These are phyloP conservation scores for Lochmaea capreae DNA, from an alignment of 2,888 invertebrate species.

Conservation along the genomic window DNA sequence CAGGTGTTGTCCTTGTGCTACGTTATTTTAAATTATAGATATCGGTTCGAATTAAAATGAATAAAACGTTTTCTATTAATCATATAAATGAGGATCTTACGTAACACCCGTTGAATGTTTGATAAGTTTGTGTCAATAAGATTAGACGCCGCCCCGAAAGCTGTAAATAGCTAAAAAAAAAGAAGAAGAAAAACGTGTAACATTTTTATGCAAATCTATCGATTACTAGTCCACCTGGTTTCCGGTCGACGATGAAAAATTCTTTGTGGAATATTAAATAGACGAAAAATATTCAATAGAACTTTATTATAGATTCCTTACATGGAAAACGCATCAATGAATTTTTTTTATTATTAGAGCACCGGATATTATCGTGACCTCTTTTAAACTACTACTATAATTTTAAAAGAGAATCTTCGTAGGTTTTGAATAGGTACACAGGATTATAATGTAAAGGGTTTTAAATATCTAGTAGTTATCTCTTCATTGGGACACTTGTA, in stretches of 20 bases:
- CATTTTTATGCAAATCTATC: slow-evolving; percentile 47
- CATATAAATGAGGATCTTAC: neutral
- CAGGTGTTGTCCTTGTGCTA: neutral
- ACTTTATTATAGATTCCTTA: slow-evolving; percentile 32
- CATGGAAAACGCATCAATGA: slow-evolving; percentile 36
- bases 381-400: slow-evolving; percentile 20
- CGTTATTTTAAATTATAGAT: neutral
- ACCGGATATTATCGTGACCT: slow-evolving; percentile 25
- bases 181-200: slow-evolving; percentile 16
- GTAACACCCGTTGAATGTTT: neutral
- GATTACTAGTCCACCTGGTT: slow-evolving; percentile 47
- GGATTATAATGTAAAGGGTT: slow-evolving; percentile 17
- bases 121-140: slow-evolving; percentile 7
- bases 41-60: slow-evolving; percentile 1
- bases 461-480: slow-evolving; percentile 21
- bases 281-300: slow-evolving; percentile 32
- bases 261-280: slow-evolving; percentile 39
- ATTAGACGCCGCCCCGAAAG: neutral
- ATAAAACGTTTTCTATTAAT: slow-evolving; percentile 9
- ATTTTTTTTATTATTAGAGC: slow-evolving; percentile 27
- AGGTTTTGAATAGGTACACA: slow-evolving; percentile 12
- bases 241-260: slow-evolving; percentile 42
- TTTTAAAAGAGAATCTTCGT: slow-evolving; percentile 9
- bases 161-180: slow-evolving; percentile 15
- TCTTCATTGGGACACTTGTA: neutral